Conservation (phyloP, 2,888 invertebrate genomes). For the Hirtodrosophila cameraria region DNA sequence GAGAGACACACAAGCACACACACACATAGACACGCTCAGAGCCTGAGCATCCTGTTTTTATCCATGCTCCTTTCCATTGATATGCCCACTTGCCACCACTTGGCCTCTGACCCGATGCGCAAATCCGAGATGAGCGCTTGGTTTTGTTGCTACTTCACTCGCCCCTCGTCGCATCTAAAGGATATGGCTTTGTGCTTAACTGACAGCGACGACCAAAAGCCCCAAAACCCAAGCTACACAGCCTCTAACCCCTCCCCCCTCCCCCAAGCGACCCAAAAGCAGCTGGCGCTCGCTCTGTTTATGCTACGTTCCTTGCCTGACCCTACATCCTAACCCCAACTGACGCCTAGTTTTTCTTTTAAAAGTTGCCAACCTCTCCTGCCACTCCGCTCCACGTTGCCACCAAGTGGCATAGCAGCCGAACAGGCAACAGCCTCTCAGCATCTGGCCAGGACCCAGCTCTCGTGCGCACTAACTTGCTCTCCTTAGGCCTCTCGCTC, state of each 20-base stretch:
- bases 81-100: constrained; percentile 53
- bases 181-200: constrained; percentile 73
- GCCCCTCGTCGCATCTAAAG: constrained; percentile 32
- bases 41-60: constrained; percentile 25
- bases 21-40: constrained; percentile 8
- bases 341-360: constrained; percentile 36
- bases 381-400: constrained; percentile 17
- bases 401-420: constrained; percentile 21
- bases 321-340: constrained; percentile 25
- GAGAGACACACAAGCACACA: constrained; percentile 11
- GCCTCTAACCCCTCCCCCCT: constrained; percentile 15
- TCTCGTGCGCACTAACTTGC: constrained; percentile 13
- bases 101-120: constrained; percentile 70
- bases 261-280: constrained; percentile 29
- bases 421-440: constrained; percentile 31
- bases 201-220: constrained; percentile 53
- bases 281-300: constrained; percentile 35
- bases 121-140: constrained; percentile 73
- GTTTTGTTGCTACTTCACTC: constrained; percentile 40
- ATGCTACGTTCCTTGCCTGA: constrained; percentile 27
- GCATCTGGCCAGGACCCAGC: background rate
- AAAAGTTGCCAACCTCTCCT: constrained; percentile 1
- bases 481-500: constrained; percentile 14
- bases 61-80: background rate
- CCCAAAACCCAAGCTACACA: background rate